These are phyloP conservation scores for Mallotus villosus DNA, from an alignment of 2,797 vertebrate genomes.

Conservation along the genomic window DNA sequence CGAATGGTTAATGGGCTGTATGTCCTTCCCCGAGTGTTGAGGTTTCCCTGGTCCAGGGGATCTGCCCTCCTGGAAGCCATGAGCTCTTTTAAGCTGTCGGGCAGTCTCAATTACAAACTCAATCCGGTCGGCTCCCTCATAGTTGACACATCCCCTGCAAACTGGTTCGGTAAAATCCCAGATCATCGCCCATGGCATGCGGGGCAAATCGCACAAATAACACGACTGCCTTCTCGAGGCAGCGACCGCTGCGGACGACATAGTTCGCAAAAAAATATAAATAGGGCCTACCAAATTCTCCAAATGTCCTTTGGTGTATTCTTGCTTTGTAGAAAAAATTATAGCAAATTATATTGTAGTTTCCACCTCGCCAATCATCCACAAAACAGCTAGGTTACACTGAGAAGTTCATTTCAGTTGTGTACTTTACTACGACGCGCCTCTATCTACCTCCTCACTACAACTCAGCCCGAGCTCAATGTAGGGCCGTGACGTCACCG, in stretches of 20 bases:
- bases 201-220: conserved; percentile 88
- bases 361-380: conserved; percentile 46
- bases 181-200: conserved; percentile 95
- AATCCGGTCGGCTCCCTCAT: conserved; percentile 89
- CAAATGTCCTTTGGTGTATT: conserved; percentile 54
- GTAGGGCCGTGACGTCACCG: conserved; percentile 73
- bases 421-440: conserved; percentile 58
- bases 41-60: conserved; percentile 69
- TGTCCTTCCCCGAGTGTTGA: conserved; percentile 73
- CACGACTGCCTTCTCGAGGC: conserved; percentile 89
- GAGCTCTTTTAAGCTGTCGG: conserved; percentile 87
- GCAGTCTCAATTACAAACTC: conserved; percentile 90
- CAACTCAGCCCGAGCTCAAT: conserved; percentile 62
- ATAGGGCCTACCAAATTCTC: conserved; percentile 43
- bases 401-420: conserved; percentile 58
- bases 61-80: conserved; percentile 85
- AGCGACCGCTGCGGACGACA: conserved; percentile 87
- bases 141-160: conserved; percentile 90
- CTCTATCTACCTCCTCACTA: conserved; percentile 65
- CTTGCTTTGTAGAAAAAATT: conserved; percentile 9
- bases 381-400: conserved; percentile 51
- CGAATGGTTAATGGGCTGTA: conserved; percentile 67
- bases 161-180: conserved; percentile 91
- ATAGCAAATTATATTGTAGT: not conserved
- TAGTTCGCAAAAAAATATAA: conserved; percentile 49